Evolutionary conservation across 2,888 invertebrate species (phyloP).

Genomic region (Tinea semifulvella): DNA sequence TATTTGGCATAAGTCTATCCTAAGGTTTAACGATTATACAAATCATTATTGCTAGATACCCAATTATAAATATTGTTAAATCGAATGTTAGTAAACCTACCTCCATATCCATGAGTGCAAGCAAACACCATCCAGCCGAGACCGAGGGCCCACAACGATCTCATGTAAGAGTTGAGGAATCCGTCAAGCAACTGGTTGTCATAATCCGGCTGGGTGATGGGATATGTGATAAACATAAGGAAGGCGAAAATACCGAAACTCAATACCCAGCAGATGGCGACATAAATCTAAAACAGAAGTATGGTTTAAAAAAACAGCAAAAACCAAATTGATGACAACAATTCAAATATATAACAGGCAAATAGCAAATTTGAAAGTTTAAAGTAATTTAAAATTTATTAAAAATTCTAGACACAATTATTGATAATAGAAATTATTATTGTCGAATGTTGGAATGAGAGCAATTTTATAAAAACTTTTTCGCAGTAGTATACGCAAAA

Average conservation of each 20-base stretch:
- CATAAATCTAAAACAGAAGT: slow-evolving; percentile 6
- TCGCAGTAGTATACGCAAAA: too few species aligned
- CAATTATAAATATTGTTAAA: too few species aligned
- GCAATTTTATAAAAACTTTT: too few species aligned
- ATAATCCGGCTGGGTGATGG: slow-evolving; percentile 24
- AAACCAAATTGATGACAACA: background rate
- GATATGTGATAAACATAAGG: slow-evolving; percentile 24
- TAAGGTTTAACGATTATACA: too few species aligned
- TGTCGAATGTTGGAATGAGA: too few species aligned
- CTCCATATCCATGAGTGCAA: slow-evolving; percentile 44
- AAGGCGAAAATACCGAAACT: slow-evolving; percentile 19
- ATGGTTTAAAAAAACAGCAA: too few species aligned
- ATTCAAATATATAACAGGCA: background rate
- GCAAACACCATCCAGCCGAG: slow-evolving; percentile 42
- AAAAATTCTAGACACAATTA: too few species aligned
- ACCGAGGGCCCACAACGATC: slow-evolving; percentile 39
- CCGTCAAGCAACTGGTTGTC: slow-evolving; percentile 25
- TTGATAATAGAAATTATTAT: too few species aligned
- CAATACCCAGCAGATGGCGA: slow-evolving; percentile 22
- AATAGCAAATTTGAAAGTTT: background rate
- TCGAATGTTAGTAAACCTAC: too few species aligned
- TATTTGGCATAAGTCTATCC: too few species aligned
- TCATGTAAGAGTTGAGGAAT: slow-evolving; percentile 32
- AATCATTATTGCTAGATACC: too few species aligned
- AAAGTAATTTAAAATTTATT: too few species aligned